These are phyloP conservation scores for Micronycteris hirsuta DNA, from an alignment of 2,113 vertebrate genomes.

Conservation along the genomic window DNA sequence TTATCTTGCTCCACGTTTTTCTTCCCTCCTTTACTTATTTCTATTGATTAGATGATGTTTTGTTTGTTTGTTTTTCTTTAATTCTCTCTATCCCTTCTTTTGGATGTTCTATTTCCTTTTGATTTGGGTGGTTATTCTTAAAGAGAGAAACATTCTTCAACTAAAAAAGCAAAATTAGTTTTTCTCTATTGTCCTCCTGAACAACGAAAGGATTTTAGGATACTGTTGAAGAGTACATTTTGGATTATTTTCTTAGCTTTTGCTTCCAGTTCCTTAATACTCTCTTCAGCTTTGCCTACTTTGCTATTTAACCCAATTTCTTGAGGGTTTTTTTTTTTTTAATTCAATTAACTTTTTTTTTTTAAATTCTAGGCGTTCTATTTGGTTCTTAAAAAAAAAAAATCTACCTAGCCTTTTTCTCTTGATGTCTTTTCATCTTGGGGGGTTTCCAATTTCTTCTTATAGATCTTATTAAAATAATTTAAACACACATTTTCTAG, in stretches of 20 bases:
- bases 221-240: not conserved
- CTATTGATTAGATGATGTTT: not conserved
- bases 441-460: not conserved
- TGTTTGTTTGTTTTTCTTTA: not conserved
- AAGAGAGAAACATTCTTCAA: not conserved
- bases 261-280: not conserved
- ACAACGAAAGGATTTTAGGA: not conserved
- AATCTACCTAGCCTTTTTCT: not conserved
- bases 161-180: constrained; percentile 8
- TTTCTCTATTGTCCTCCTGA: not conserved
- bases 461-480: not conserved
- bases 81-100: not conserved
- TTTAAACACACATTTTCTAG: not conserved
- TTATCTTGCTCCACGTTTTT: not conserved
- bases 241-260: not conserved
- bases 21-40: not conserved
- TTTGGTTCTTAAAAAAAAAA: not conserved
- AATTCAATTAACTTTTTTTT: not conserved
- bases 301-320: not conserved
- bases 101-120: not conserved
- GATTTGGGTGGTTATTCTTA: not conserved
- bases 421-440: not conserved
- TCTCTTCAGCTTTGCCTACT: constrained; percentile 22
- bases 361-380: not conserved
- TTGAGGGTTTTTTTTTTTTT: not conserved